Percentiles rank a stretch among this genome's conserved stretches.
Conservation (phyloP, 2,797 vertebrate genomes). For the Micrastur ruficollis region DNA sequence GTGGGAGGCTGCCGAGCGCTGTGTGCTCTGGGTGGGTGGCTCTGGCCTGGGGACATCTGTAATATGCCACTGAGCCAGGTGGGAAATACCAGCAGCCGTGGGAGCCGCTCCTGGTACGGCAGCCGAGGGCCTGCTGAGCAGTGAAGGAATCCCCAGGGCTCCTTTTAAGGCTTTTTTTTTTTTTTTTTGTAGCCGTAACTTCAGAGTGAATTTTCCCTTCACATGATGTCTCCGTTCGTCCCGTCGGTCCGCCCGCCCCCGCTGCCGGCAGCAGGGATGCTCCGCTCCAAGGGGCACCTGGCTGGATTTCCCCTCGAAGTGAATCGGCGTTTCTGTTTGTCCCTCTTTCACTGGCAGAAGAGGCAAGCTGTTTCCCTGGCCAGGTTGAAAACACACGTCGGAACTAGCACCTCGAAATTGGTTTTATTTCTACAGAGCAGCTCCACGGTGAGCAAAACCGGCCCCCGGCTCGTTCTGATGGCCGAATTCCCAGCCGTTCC, state of each 20-base stretch:
- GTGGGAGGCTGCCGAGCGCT: rapidly evolving
- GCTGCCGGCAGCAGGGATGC: neutral
- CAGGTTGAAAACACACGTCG: neutral
- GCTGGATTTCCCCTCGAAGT: neutral
- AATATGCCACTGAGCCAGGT: neutral
- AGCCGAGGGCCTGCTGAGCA: rapidly evolving
- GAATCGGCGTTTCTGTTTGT: neutral
- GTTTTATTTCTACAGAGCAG: neutral
- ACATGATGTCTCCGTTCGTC: too few relatives aligned
- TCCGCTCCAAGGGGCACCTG: rapidly evolving
- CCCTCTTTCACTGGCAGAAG: neutral
- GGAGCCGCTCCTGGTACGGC: neutral
- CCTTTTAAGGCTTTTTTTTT: neutral
- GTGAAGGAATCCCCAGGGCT: too few relatives aligned
- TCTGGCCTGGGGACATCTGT: neutral
- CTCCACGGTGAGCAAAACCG: neutral
- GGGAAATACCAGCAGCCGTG: neutral
- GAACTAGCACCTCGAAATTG: neutral
- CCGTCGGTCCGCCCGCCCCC: too few relatives aligned
- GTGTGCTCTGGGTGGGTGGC: neutral
- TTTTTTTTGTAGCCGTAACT: neutral
- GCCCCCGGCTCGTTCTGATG: neutral
- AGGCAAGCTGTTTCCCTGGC: neutral
- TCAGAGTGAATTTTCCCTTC: neutral
- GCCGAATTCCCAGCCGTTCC: neutral